These are phyloP conservation scores for Solenodon paradoxus DNA, from an alignment of 2,113 vertebrate species.

Conservation along the genomic window DNA sequence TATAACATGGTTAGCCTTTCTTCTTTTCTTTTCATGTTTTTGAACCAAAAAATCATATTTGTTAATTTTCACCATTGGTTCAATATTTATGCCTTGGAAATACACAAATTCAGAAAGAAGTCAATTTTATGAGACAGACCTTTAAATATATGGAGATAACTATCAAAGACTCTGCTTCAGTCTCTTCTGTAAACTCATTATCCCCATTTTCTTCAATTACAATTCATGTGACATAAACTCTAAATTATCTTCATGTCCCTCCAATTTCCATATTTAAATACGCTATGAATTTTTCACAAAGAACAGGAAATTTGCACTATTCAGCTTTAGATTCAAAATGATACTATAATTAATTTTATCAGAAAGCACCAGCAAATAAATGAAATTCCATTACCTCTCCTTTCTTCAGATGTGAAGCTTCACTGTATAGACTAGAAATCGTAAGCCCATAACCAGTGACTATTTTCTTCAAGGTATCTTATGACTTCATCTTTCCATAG, in stretches of 20 bases:
- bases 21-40: too few species aligned
- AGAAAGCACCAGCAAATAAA: background rate
- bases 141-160: background rate
- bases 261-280: background rate
- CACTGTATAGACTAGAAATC: background rate
- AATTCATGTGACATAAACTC: background rate
- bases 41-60: background rate
- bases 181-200: background rate
- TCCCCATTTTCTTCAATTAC: background rate
- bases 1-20: background rate
- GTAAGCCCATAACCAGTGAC: too few species aligned
- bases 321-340: background rate
- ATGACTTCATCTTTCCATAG: too few species aligned
- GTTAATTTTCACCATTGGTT: background rate
- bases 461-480: too few species aligned
- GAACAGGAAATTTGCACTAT: background rate
- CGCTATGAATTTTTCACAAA: background rate
- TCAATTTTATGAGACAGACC: background rate
- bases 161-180: background rate
- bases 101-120: background rate
- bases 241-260: background rate
- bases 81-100: background rate
- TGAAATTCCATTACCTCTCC: background rate
- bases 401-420: background rate
- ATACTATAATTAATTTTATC: background rate